A percentile compares a stretch with the other conserved stretches of the same genome.
Evolutionary conservation across 2,797 vertebrate genomes (phyloP).

Genomic region (Enteromius treurensis): DNA sequence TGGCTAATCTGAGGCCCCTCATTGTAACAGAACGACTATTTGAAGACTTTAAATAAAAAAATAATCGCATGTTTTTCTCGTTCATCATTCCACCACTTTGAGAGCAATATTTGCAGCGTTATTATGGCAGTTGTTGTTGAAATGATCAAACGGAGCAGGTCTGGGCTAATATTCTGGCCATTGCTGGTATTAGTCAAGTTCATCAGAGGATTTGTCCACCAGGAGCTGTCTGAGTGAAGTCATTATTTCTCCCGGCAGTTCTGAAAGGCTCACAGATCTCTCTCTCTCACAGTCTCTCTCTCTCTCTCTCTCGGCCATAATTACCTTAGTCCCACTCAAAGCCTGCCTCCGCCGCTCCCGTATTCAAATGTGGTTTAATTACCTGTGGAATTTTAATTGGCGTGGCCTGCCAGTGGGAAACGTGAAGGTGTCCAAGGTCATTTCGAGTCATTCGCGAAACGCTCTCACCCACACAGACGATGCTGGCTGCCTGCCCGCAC

Average conservation of each 20-base stretch:
- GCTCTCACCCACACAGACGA: conserved; percentile 49
- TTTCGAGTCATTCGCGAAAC: conserved; percentile 48
- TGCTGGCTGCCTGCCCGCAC: conserved; percentile 56
- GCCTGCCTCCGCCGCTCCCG: conserved; percentile 73
- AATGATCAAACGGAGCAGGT: conserved; percentile 42
- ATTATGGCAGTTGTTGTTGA: conserved; percentile 36
- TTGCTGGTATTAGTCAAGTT: conserved; percentile 58
- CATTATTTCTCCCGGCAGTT: conserved; percentile 61
- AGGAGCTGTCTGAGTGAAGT: conserved; percentile 64
- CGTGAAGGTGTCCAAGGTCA: conserved; percentile 76
- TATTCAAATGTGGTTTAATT: conserved; percentile 80
- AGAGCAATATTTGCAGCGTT: conserved; percentile 23
- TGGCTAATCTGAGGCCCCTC: conserved; percentile 13
- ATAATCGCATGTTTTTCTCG: conserved; percentile 6
- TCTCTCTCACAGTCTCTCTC: conserved; percentile 44
- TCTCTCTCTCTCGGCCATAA: conserved; percentile 62
- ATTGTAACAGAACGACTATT: conserved; percentile 18
- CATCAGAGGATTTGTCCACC: conserved; percentile 62
- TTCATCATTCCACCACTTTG: conserved; percentile 12
- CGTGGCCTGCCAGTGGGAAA: conserved; percentile 70
- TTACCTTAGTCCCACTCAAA: conserved; percentile 75
- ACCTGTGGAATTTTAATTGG: conserved; percentile 81
- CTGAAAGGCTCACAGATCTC: conserved; percentile 55
- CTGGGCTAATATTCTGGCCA: conserved; percentile 35
- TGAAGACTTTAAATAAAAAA: conserved; percentile 41